Conservation (phyloP, 2,888 invertebrate genomes). For the Trichogramma evanescens region DNA sequence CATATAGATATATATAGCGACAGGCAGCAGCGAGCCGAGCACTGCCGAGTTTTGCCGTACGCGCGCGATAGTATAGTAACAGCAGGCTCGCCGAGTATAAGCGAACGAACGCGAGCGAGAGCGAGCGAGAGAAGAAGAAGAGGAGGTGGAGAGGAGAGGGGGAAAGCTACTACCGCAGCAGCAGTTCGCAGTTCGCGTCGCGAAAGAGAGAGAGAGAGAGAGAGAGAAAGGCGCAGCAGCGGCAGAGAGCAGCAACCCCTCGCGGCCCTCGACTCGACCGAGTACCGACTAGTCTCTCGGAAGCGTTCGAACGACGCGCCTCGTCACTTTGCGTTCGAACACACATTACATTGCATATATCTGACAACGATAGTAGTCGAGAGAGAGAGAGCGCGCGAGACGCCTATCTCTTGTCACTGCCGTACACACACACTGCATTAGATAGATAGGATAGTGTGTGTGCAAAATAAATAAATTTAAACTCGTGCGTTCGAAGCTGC, state of each 20-base stretch:
- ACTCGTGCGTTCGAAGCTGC: too few relatives aligned
- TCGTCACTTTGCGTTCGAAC: not conserved
- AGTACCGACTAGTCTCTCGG: not conserved
- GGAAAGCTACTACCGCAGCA: not conserved
- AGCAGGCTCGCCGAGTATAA: too few relatives aligned
- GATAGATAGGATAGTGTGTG: too few relatives aligned
- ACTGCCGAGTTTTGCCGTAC: constrained; percentile 13
- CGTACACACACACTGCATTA: too few relatives aligned
- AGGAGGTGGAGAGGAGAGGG: constrained; percentile 14
- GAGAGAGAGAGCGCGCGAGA: not conserved
- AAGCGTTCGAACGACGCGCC: not conserved
- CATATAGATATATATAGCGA: too few relatives aligned
- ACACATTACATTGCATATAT: not conserved
- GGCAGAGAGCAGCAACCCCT: not conserved
- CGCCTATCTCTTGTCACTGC: too few relatives aligned
- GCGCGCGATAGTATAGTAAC: constrained; percentile 9
- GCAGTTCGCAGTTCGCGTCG: constrained; percentile 6
- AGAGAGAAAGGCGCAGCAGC: constrained; percentile 4
- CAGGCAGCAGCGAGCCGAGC: too few relatives aligned
- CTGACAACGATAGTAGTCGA: not conserved
- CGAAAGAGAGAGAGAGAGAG: not conserved
- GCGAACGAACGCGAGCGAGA: not conserved
- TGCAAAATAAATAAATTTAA: too few relatives aligned
- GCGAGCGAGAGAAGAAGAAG: constrained; percentile 9
- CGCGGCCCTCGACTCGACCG: not conserved